These are phyloP conservation scores for Ectropis crepuscularia DNA, from an alignment of 2,888 invertebrate species.

Conservation along the genomic window DNA sequence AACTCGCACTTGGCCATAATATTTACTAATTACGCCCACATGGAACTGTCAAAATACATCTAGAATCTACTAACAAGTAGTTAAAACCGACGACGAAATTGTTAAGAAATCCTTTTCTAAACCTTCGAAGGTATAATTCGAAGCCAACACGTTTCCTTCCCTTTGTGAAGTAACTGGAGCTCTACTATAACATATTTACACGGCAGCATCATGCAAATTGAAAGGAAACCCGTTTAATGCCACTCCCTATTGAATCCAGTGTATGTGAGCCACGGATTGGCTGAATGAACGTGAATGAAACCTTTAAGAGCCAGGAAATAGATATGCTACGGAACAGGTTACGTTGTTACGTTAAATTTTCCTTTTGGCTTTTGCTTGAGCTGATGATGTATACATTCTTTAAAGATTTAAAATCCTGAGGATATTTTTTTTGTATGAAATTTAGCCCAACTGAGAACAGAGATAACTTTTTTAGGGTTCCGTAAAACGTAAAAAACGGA, in stretches of 20 bases:
- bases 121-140: slow-evolving; percentile 10
- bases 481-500: no score
- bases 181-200: slow-evolving; percentile 24
- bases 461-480: no score
- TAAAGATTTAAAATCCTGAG: no score
- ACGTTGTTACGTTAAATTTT: slow-evolving; percentile 3
- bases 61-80: not conserved
- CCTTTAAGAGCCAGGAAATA: slow-evolving; percentile 17
- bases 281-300: slow-evolving; percentile 18
- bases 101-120: not conserved
- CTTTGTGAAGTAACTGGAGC: slow-evolving; percentile 9
- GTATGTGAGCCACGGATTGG: slow-evolving; percentile 20
- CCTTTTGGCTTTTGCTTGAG: not conserved
- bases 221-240: slow-evolving; percentile 30
- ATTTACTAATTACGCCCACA: no score
- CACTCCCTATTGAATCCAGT: slow-evolving; percentile 22
- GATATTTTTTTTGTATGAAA: no score
- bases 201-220: slow-evolving; percentile 28
- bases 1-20: no score
- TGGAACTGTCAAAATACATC: no score
- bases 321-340: slow-evolving; percentile 9
- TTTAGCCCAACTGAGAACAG: no score
- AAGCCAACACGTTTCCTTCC: slow-evolving; percentile 19
- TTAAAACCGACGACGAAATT: not conserved
- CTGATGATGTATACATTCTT: no score